A percentile compares a stretch with the other conserved stretches of the same genome.
Evolutionary conservation across 2,113 vertebrate species (phyloP).

Genomic region (Leptosomus discolor): DNA sequence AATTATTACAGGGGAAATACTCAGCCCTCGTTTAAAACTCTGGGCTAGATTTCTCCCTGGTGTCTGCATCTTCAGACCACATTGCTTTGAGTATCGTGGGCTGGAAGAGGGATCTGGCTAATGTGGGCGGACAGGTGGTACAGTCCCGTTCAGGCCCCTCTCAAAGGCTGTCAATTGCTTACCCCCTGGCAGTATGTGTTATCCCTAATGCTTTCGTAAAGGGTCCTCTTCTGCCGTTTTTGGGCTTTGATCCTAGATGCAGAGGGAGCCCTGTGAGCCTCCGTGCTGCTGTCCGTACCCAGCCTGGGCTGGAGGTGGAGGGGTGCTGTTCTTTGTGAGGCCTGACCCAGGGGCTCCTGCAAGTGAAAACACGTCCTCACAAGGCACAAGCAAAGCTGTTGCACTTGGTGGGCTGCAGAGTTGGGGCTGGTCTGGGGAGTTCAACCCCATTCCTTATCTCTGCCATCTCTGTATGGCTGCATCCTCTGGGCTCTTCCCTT

Average conservation of each 20-base stretch:
- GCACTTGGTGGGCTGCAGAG: accelerated
- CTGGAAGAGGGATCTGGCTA: neutral
- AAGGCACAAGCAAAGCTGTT: neutral
- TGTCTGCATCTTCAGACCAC: neutral
- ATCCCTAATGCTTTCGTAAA: neutral
- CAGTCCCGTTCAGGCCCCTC: neutral
- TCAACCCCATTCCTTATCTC: neutral
- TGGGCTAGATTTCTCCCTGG: neutral
- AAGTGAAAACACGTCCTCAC: accelerated
- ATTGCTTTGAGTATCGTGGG: accelerated
- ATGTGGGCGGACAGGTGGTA: neutral
- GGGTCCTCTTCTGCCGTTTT: neutral
- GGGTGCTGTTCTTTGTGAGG: neutral
- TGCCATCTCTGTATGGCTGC: neutral
- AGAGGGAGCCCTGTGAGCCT: neutral
- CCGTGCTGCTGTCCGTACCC: neutral
- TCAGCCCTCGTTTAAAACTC: neutral
- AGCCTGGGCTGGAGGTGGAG: neutral
- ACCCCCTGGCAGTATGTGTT: accelerated
- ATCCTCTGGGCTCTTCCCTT: neutral
- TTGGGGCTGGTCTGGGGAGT: neutral
- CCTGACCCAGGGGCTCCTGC: neutral
- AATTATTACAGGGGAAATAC: neutral
- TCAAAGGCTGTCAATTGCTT: neutral
- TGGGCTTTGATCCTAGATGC: neutral